Evolutionary conservation across 92 coral and sea anemone genomes (phyloP), one percentile per base, ranked within the genome.

Genomic region (Ricordea florida): DNA sequence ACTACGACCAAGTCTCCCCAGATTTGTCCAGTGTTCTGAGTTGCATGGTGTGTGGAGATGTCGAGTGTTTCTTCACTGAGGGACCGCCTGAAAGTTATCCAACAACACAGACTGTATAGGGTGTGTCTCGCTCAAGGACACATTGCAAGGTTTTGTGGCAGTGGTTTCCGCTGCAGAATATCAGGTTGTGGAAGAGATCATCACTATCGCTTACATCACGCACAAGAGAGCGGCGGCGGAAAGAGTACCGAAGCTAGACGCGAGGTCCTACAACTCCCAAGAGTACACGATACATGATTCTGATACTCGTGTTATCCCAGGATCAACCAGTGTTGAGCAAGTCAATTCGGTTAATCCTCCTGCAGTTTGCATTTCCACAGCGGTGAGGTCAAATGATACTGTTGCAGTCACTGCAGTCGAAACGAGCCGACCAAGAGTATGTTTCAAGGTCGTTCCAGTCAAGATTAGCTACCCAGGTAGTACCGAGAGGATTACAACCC

Each of bases 391-490:
- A 26, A 41, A 74, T 21, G 30, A 46, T 23, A 59, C 80, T 3
- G 59, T 40, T 25, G 38, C 67, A 16, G 92, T 76, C 13, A 21
- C 66, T 17, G 59, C 84, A 3, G 69, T 78, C 1, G 10, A 58
- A 60, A 69, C 66, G 0, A 76, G 76, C 10, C 74, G 72, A 18
- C 79, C 77, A 4, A 46, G 73, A 74, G 97, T 87, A 30, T 83
- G 90, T 7, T 72, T 83, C 35, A 91, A 82, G 66, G 84, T 87
- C 32, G 69, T 90, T 25, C 93, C 89, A 9, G 90, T 87, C 17
- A 83, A 70, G 55, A 86, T 87, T 17, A 79, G 78, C 21, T 35
- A 77, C 31, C 60, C 23, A 0, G 62, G 69, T 27, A 43, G 86
- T 17, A 72, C 38, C 42, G 72, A 74, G 36, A 62, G 70, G 72